phyloP scores from a whole-genome alignment of 2,888 invertebrate species.

The Boloria selene region DNA sequence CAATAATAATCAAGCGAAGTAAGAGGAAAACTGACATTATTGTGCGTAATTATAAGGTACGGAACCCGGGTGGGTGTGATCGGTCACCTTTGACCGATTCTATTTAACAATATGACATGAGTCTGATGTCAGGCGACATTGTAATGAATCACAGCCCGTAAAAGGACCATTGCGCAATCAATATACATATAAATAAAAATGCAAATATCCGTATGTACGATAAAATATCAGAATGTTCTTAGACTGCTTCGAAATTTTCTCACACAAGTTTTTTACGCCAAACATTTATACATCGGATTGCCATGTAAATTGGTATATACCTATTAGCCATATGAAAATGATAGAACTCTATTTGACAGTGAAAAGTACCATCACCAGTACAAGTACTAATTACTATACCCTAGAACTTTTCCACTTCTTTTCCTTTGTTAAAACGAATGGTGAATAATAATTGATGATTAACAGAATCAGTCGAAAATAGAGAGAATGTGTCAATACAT shows the following conservation, averaged over 20 bases:
- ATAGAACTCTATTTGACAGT: too few species aligned
- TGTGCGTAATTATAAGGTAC: conserved; percentile 25
- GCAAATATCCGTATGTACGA: not conserved
- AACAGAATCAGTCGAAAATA: too few species aligned
- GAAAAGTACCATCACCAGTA: too few species aligned
- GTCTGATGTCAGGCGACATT: conserved; percentile 37
- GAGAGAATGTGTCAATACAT: too few species aligned
- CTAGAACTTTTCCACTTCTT: too few species aligned
- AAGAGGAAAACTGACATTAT: conserved; percentile 26
- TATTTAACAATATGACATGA: conserved; percentile 32
- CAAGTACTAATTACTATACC: too few species aligned
- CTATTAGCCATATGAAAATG: too few species aligned
- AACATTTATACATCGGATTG: too few species aligned
- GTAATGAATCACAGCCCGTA: conserved; percentile 36
- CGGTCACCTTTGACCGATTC: conserved; percentile 38
- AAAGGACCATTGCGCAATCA: conserved; percentile 35
- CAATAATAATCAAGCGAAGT: conserved; percentile 8
- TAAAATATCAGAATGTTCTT: not conserved
- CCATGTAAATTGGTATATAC: too few species aligned
- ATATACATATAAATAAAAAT: conserved; percentile 7
- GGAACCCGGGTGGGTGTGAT: conserved; percentile 31
- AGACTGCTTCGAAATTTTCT: not conserved
- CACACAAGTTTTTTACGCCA: too few species aligned
- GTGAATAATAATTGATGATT: too few species aligned
- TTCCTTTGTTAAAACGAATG: too few species aligned